Evolutionary conservation across 2,888 invertebrate species (phyloP).

Genomic region (Enchytraeus crypticus): DNA sequence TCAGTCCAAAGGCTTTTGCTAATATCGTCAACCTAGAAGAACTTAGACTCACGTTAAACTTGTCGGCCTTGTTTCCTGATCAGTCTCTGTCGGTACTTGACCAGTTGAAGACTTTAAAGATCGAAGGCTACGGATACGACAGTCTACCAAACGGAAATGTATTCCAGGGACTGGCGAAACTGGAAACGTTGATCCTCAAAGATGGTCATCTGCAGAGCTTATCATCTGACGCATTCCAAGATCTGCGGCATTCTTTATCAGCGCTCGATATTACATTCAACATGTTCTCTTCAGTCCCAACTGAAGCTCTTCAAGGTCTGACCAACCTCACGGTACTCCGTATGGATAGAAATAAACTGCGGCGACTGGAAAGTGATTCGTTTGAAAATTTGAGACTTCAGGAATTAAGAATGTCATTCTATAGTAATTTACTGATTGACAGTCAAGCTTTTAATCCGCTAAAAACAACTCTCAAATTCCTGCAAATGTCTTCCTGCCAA

Average conservation of each 20-base stretch:
- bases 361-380: background rate
- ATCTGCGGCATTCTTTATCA: background rate
- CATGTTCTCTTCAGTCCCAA: background rate
- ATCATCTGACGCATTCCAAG: background rate
- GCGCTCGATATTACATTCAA: background rate
- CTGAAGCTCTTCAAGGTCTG: background rate
- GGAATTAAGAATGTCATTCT: background rate
- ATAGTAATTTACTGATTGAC: background rate
- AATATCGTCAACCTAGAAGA: background rate
- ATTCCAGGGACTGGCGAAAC: background rate
- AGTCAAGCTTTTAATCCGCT: background rate
- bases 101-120: background rate
- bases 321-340: background rate
- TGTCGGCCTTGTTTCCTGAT: background rate
- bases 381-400: background rate
- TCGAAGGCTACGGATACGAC: background rate
- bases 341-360: background rate
- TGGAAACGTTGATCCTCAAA: background rate
- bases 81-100: background rate
- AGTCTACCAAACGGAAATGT: background rate
- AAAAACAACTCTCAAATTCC: background rate
- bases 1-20: background rate
- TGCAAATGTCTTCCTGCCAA: background rate
- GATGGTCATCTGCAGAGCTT: background rate
- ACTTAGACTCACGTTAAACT: background rate